phyloP scores from a whole-genome alignment of 1,140 invertebrate species.

The Trachelipus rathkii region DNA sequence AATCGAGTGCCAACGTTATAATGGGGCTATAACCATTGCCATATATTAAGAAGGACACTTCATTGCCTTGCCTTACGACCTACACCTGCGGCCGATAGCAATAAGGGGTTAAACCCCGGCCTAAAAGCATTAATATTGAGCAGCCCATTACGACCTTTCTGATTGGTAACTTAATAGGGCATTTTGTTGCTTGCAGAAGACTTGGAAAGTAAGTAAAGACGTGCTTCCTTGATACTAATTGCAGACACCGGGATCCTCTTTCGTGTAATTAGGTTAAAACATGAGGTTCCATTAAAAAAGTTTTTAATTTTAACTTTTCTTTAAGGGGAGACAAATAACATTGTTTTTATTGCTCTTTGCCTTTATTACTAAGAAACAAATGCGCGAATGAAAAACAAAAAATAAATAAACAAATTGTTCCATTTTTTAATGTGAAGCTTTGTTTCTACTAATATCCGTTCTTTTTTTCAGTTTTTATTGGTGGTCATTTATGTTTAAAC shows the following conservation, averaged over 20 bases:
- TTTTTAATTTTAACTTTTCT: too few relatives aligned
- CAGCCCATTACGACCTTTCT: neutral
- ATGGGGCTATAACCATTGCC: slow-evolving; percentile 6
- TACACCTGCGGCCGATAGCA: neutral
- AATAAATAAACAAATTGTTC: too few relatives aligned
- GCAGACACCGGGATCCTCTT: neutral
- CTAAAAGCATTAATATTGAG: slow-evolving; percentile 6
- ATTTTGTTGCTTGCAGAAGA: neutral
- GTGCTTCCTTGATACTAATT: neutral
- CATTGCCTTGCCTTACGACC: slow-evolving; percentile 4
- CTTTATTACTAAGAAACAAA: too few relatives aligned
- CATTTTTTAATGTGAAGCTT: too few relatives aligned
- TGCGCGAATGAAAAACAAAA: too few relatives aligned
- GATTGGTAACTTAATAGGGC: slow-evolving; percentile 4
- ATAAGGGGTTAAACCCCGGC: neutral
- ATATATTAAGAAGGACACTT: neutral
- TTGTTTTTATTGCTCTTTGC: too few relatives aligned
- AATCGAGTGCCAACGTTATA: slow-evolving; percentile 9
- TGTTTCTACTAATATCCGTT: too few relatives aligned
- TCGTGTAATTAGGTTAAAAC: slow-evolving; percentile 1
- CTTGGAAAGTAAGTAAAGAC: slow-evolving; percentile 6
- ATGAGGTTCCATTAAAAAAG: too few relatives aligned
- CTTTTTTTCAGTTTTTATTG: too few relatives aligned
- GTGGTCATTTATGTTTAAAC: too few relatives aligned
- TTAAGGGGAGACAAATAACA: too few relatives aligned